Base-by-base conservation (phyloP, 2,888 invertebrate genomes). In the Xiphydria camelus region DNA sequence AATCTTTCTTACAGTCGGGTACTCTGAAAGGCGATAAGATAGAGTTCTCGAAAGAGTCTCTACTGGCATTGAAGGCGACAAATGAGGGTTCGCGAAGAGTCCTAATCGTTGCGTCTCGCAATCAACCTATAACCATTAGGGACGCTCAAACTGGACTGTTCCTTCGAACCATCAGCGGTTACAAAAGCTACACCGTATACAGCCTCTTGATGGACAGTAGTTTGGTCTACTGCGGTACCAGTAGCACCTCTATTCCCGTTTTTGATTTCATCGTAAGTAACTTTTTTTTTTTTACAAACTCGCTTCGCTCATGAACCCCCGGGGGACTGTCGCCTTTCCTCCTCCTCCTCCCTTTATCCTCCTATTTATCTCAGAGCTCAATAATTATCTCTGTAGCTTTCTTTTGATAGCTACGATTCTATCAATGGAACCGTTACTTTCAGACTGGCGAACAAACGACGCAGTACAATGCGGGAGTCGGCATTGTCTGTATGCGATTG, bases 221-320 rank as follows among this genome's bases (percentile, higher is more conserved):
- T 41, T 80, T 83, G 49, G 80, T 90, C n/a, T 89, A 84, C 70
- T 89, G 88, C 61, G 89, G 89, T 4, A 89, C 89, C 1, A 87
- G 85, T 62, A 83, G 81, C 53, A 83, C 84, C 51, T 83, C 85
- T 59, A 85, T 90, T 68, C 81, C 85, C 47, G 84, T 85, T n/a
- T 87, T 85, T 67, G 86, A 87, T 73, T 89, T 89, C 76, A 78
- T 83, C 57, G 90, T 89, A 64, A 82, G 84, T 82, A 50, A n/a
- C n/a, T n/a, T n/a, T n/a, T n/a, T n/a, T n/a, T n/a, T n/a, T n/a
- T n/a, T n/a, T n/a, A n/a, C n/a, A n/a, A n/a, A n/a, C n/a, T n/a
- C n/a, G n/a, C n/a, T n/a, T n/a, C n/a, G n/a, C n/a, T n/a, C n/a
- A n/a, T n/a, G n/a, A n/a, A n/a, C n/a, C n/a, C n/a, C n/a, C n/a